Percentiles rank a stretch among this genome's conserved stretches.
Conservation (phyloP, 1,140 invertebrate species). For the Brachionus koreanus region DNA sequence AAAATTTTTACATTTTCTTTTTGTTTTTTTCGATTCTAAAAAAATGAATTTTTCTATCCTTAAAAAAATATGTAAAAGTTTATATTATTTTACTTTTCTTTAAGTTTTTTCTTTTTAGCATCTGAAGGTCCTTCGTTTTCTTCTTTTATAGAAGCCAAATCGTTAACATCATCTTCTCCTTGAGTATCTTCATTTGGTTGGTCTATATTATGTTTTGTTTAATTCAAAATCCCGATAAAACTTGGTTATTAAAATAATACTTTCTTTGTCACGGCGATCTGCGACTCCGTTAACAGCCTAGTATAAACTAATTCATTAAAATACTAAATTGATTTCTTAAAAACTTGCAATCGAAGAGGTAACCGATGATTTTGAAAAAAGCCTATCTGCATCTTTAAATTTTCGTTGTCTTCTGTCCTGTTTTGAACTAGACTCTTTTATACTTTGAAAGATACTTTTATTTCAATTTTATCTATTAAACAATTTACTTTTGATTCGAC, state of each 20-base stretch:
- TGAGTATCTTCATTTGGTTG: constrained; percentile 30
- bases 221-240: not conserved
- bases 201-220: not conserved
- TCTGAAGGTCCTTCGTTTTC: constrained; percentile 3
- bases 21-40: not conserved
- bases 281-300: constrained; percentile 36
- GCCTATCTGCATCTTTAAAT: constrained; percentile 92
- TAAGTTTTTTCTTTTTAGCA: constrained; percentile 26
- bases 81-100: constrained; percentile 15
- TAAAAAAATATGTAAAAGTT: not conserved
- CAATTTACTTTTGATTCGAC: constrained; percentile 73
- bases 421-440: constrained; percentile 66
- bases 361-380: constrained; percentile 97
- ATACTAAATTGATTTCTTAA: not conserved
- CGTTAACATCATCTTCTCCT: not conserved
- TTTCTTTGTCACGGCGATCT: constrained; percentile 42
- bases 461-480: not conserved
- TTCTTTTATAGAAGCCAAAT: not conserved
- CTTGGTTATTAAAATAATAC: not conserved
- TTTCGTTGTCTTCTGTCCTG: constrained; percentile 91
- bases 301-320: not conserved
- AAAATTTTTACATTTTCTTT: not conserved
- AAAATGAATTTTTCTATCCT: not conserved
- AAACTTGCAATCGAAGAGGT: constrained; percentile 87
- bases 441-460: constrained; percentile 47